phyloP scores from a whole-genome alignment of 1,140 invertebrate genomes.

The Papilio aristodemus region DNA sequence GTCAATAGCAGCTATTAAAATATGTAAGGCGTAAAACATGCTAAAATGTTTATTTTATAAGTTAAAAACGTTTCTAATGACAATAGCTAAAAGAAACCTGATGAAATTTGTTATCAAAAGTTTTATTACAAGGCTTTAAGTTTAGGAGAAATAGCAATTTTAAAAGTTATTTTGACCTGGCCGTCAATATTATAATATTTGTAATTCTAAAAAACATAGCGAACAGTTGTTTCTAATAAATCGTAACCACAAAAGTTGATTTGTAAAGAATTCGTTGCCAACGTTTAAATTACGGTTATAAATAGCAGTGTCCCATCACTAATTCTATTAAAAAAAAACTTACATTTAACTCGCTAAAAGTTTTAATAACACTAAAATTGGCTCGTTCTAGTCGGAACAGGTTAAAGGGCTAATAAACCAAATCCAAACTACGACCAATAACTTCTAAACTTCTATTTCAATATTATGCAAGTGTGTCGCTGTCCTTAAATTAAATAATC shows the following conservation, averaged over 20 bases:
- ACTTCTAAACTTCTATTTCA: constrained; percentile 2
- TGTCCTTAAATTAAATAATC: constrained; percentile 25
- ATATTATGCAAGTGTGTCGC: constrained; percentile 10
- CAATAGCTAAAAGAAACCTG: too few relatives aligned
- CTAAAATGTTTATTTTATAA: too few relatives aligned
- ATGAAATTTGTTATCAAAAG: too few relatives aligned
- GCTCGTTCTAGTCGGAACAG: neutral
- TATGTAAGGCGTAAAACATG: too few relatives aligned
- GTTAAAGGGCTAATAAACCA: constrained; percentile 17
- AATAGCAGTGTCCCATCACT: neutral
- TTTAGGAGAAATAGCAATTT: too few relatives aligned
- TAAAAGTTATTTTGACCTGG: too few relatives aligned
- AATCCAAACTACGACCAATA: neutral
- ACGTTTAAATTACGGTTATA: neutral
- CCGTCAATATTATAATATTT: neutral
- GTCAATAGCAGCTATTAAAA: too few relatives aligned
- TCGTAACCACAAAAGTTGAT: neutral
- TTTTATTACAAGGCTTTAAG: too few relatives aligned
- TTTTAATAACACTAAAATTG: neutral
- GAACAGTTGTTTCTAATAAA: constrained; percentile 17
- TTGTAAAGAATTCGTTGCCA: neutral
- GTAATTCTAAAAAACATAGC: neutral
- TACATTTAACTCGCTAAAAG: constrained; percentile 1
- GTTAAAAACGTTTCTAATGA: too few relatives aligned
- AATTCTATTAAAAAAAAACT: neutral